These are phyloP conservation scores for Antheraea yamamai DNA, from an alignment of 2,888 invertebrate genomes.

Conservation along the genomic window DNA sequence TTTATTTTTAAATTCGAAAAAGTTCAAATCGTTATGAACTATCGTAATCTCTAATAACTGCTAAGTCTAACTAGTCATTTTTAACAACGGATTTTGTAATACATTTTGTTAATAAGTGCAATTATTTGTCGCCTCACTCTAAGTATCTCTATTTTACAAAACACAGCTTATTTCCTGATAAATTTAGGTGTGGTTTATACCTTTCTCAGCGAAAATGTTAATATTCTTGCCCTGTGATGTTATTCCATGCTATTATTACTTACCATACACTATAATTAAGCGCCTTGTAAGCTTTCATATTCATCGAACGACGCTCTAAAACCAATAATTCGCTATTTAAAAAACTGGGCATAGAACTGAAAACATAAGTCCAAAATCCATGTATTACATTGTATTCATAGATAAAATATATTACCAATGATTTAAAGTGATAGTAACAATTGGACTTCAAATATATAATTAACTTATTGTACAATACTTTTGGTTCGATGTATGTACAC, in stretches of 20 bases:
- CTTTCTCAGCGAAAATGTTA: neutral
- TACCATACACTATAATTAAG: neutral
- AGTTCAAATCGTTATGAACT: conserved; percentile 18
- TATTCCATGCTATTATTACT: neutral
- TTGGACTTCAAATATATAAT: neutral
- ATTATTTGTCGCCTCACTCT: conserved; percentile 26
- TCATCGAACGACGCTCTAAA: neutral
- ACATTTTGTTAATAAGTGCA: conserved; percentile 33
- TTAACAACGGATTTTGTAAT: conserved; percentile 49
- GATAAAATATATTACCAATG: neutral
- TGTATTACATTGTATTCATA: neutral
- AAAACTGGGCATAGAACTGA: neutral
- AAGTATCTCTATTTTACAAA: neutral
- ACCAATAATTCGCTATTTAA: neutral
- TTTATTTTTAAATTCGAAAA: conserved; percentile 7
- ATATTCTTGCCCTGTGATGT: neutral
- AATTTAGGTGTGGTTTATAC: neutral
- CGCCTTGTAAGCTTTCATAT: neutral
- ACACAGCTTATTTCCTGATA: neutral
- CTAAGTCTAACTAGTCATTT: conserved; percentile 62
- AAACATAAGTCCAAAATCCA: neutral
- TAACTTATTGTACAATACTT: neutral
- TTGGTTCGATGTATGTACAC: neutral
- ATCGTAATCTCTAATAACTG: conserved; percentile 34
- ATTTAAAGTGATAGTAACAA: neutral